A percentile compares a stretch with the other conserved stretches of the same genome.
Evolutionary conservation across 2,113 vertebrate species (phyloP).

Genomic region (Acanthisitta chloris): DNA sequence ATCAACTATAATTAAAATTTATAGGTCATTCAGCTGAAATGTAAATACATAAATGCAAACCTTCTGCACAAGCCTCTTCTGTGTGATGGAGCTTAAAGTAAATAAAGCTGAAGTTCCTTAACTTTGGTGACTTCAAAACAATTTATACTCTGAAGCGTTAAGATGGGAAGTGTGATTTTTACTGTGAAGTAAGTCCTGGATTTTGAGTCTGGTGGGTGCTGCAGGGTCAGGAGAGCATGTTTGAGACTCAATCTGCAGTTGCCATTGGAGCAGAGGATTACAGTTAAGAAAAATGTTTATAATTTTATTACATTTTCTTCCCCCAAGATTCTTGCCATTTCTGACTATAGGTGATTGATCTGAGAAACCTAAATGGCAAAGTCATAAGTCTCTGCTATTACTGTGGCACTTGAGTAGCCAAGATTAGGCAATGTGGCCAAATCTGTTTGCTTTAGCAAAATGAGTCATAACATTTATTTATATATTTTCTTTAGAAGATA

Average conservation of each 20-base stretch:
- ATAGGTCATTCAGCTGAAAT: background rate
- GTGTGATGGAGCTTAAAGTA: background rate
- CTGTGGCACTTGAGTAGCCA: conserved; percentile 74
- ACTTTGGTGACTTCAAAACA: background rate
- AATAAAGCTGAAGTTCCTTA: background rate
- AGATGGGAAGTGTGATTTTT: background rate
- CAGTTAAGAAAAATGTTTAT: conserved; percentile 29
- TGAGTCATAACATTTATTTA: conserved; percentile 63
- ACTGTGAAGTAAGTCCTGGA: background rate
- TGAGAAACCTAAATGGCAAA: conserved; percentile 73
- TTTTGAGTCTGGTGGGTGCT: background rate
- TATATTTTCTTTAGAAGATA: conserved; percentile 34
- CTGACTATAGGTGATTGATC: conserved; percentile 77
- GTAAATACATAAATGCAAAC: background rate
- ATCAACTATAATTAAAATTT: background rate
- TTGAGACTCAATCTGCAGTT: background rate
- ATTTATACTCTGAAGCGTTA: background rate
- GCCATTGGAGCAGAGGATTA: background rate
- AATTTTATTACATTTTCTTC: conserved; percentile 35
- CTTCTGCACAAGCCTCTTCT: background rate
- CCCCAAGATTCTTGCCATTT: conserved; percentile 65
- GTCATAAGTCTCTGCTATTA: conserved; percentile 79
- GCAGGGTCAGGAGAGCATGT: background rate
- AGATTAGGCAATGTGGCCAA: conserved; percentile 75
- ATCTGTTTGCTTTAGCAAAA: conserved; percentile 76